phyloP scores from a whole-genome alignment of 2,888 invertebrate genomes.

The Andricus quercusramuli region DNA sequence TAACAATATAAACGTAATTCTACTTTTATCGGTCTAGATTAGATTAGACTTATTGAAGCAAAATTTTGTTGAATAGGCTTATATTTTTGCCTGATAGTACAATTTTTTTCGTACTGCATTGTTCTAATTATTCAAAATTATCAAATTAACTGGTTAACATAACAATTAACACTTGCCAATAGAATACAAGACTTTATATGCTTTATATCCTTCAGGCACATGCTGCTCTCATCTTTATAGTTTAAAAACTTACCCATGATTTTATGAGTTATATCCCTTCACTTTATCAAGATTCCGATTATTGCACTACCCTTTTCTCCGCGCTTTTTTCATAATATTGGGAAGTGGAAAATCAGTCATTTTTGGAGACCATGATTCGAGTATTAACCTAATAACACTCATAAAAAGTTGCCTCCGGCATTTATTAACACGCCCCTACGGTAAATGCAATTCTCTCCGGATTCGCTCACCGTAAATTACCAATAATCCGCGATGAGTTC shows the following conservation, averaged over 20 bases:
- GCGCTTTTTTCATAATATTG: background rate
- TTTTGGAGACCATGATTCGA: background rate
- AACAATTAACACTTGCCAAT: too few species aligned
- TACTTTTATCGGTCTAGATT: too few species aligned
- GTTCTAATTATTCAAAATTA: background rate
- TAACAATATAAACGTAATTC: too few species aligned
- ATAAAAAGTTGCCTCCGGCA: background rate
- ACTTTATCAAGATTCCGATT: background rate
- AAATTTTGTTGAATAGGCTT: too few species aligned
- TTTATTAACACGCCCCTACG: slow-evolving; percentile 20
- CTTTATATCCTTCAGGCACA: background rate
- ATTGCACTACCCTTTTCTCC: slow-evolving; percentile 7
- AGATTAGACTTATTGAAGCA: too few species aligned
- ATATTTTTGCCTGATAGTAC: too few species aligned
- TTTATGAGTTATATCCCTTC: background rate
- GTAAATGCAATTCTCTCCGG: background rate
- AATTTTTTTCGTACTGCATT: background rate
- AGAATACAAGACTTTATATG: too few species aligned
- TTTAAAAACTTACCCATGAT: slow-evolving; percentile 30
- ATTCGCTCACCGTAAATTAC: background rate
- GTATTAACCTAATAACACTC: background rate
- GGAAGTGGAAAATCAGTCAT: background rate
- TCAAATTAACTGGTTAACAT: too few species aligned
- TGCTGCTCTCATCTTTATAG: background rate
- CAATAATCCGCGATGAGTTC: too few species aligned